Conservation (phyloP, 2,797 vertebrate genomes). For the Catamblyrhynchus diadema region DNA sequence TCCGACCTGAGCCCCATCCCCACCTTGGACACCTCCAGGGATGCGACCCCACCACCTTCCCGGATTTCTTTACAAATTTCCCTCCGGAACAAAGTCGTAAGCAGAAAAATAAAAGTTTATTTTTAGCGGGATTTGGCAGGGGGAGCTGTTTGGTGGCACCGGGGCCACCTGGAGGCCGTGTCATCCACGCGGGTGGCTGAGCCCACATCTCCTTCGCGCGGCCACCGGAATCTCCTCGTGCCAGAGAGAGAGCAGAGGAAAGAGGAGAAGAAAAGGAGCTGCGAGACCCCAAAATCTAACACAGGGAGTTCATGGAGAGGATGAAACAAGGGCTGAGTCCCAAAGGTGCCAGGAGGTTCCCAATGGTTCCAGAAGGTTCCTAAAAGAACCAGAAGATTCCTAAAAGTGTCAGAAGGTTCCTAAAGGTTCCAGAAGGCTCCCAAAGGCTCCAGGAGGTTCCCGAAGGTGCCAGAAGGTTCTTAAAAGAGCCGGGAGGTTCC, state of each 20-base stretch:
- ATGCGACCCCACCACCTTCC: neutral
- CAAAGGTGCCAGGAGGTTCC: neutral
- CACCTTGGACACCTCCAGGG: neutral
- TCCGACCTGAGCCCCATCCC: neutral
- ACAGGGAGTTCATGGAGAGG: neutral
- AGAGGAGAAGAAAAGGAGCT: neutral
- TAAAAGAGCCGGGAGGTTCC: neutral
- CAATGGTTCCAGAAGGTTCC: neutral
- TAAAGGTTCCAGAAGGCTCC: fast-evolving
- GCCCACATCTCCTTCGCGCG: neutral
- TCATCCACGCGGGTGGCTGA: neutral
- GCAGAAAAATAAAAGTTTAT: neutral
- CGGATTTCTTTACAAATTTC: neutral
- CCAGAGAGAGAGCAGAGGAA: fast-evolving
- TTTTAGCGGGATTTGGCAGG: fast-evolving
- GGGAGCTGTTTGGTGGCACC: neutral
- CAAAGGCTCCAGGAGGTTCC: fast-evolving
- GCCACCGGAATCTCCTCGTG: fast-evolving
- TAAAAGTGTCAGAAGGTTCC: neutral
- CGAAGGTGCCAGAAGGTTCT: neutral
- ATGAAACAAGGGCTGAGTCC: neutral
- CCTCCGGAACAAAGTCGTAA: neutral
- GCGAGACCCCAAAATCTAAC: neutral
- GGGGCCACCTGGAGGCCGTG: neutral
- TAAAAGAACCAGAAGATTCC: fast-evolving